A percentile compares a stretch with the other conserved stretches of the same genome.
Evolutionary conservation across 1,140 invertebrate species (phyloP).

Genomic region (Drosophila pruinosa): DNA sequence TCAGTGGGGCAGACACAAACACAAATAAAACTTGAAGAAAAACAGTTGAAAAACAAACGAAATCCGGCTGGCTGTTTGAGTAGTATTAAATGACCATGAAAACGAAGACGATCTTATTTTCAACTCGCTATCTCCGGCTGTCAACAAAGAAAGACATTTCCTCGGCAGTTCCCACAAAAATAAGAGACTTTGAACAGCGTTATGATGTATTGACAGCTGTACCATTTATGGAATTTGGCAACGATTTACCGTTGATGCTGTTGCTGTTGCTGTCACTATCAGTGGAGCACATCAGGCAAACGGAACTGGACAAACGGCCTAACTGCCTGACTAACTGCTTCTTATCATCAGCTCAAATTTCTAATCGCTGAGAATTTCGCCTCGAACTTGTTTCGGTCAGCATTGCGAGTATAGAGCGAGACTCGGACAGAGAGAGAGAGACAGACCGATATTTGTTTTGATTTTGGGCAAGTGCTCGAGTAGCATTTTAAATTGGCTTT

Average conservation of each 20-base stretch:
- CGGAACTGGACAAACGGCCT: slow-evolving; percentile 22
- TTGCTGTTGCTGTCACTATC: slow-evolving; percentile 4
- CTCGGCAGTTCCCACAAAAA: not conserved
- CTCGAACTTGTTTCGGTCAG: slow-evolving; percentile 37
- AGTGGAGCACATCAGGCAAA: not conserved
- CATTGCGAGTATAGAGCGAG: not conserved
- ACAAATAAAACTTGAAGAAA: not conserved
- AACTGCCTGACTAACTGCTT: no score
- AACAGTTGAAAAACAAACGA: not conserved
- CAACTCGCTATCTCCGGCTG: slow-evolving; percentile 4
- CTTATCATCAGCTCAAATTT: slow-evolving; percentile 12
- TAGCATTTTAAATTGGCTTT: slow-evolving; percentile 26
- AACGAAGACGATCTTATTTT: not conserved
- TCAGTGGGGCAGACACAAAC: not conserved
- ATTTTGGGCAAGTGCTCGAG: slow-evolving; percentile 18
- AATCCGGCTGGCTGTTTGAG: not conserved
- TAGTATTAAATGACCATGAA: not conserved
- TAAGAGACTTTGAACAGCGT: not conserved
- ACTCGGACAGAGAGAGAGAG: not conserved
- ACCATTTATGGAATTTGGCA: slow-evolving; percentile 14
- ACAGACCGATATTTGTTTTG: slow-evolving; percentile 17
- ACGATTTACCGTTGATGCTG: not conserved
- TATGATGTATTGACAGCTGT: slow-evolving; percentile 23
- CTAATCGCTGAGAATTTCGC: not conserved
- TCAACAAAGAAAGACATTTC: slow-evolving; percentile 1